Percentiles rank a stretch among this genome's conserved stretches.
Conservation (phyloP, 2,888 invertebrate species). For the Adelognathus sp. region DNA sequence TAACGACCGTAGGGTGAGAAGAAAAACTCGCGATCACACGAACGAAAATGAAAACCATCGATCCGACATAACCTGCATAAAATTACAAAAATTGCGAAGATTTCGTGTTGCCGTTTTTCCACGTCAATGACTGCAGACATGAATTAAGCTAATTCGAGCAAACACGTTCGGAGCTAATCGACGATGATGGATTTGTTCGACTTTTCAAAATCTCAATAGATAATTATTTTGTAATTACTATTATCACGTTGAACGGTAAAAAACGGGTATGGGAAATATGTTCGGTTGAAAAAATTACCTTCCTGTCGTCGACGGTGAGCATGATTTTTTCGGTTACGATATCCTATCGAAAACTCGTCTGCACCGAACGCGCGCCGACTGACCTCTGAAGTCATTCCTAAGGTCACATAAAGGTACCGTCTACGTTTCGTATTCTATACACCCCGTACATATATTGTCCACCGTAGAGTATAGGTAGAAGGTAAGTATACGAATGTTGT, state of each 20-base stretch:
- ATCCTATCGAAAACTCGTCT: neutral
- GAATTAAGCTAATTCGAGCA: neutral
- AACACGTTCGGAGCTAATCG: neutral
- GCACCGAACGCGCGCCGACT: neutral
- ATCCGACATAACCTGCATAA: neutral
- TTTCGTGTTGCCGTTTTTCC: neutral
- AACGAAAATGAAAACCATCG: neutral
- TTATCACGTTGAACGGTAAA: neutral
- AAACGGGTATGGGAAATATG: neutral
- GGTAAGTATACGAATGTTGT: neutral
- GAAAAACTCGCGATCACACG: neutral
- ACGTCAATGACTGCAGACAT: neutral
- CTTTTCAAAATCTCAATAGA: neutral
- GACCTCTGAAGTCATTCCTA: constrained; percentile 41
- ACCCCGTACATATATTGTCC: neutral
- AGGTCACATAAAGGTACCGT: constrained; percentile 38
- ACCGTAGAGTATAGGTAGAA: neutral
- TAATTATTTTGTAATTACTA: neutral
- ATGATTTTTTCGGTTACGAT: constrained; percentile 13
- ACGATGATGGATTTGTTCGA: neutral
- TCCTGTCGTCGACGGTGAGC: constrained; percentile 46
- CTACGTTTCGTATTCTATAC: constrained; percentile 13
- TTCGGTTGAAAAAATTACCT: constrained; percentile 31
- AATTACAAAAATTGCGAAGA: neutral
- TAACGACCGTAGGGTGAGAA: neutral